phyloP scores from a whole-genome alignment of 2,113 vertebrate genomes.

The Trachemys scripta region DNA sequence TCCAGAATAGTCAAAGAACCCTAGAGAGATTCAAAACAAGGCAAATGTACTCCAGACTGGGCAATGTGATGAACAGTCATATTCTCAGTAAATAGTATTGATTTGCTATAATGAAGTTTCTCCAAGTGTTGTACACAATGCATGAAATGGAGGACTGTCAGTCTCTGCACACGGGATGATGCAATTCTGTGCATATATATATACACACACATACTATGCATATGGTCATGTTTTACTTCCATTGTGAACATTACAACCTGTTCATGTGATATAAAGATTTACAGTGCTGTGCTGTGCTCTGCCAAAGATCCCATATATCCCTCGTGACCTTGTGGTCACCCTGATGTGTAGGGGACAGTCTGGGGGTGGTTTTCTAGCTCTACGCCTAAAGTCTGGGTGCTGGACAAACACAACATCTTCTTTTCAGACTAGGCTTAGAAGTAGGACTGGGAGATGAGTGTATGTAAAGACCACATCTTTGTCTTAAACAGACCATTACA shows the following conservation, averaged over 20 bases:
- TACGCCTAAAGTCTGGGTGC: background rate
- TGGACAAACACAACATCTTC: background rate
- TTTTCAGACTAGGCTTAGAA: background rate
- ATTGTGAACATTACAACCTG: too few species aligned
- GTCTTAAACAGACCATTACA: too few species aligned
- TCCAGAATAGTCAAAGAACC: background rate
- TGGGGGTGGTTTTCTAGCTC: background rate
- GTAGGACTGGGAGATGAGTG: background rate
- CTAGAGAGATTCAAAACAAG: background rate
- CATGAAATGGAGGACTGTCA: background rate
- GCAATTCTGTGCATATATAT: background rate
- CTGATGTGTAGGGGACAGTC: too few species aligned
- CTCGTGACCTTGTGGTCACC: too few species aligned
- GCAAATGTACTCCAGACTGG: background rate
- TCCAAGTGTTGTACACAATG: background rate
- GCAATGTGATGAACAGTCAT: background rate
- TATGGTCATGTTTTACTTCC: background rate
- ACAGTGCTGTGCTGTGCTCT: too few species aligned
- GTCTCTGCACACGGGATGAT: background rate
- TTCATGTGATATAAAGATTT: too few species aligned
- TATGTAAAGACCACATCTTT: too few species aligned
- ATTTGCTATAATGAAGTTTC: background rate
- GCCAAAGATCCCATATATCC: too few species aligned
- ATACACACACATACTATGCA: background rate
- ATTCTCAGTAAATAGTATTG: background rate